phyloP scores from a whole-genome alignment of 2,797 vertebrate species.

The Lepilemur ruficaudatus region DNA sequence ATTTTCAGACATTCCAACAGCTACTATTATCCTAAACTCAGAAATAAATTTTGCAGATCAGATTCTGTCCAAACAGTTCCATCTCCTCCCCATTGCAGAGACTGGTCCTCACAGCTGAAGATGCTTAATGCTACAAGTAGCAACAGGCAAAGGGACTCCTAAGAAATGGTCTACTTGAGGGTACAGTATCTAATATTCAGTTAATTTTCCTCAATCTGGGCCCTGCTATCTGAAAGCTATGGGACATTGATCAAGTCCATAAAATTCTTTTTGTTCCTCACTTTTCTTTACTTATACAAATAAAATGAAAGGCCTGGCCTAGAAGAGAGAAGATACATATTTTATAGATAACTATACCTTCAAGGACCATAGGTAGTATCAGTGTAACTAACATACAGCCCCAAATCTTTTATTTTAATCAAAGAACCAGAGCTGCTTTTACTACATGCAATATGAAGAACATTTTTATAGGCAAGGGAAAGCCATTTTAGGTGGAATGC shows the following conservation, averaged over 20 bases:
- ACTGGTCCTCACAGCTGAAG: neutral
- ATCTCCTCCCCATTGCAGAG: rapidly evolving
- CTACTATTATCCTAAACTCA: neutral
- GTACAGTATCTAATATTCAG: neutral
- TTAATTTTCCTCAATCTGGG: neutral
- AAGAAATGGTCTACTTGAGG: neutral
- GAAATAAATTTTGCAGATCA: neutral
- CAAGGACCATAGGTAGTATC: neutral
- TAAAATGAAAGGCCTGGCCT: conserved; percentile 22
- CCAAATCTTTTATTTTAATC: neutral
- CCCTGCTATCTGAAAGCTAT: neutral
- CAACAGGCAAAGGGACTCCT: neutral
- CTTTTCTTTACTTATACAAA: conserved; percentile 1
- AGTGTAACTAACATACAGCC: neutral
- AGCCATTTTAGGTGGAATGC: neutral
- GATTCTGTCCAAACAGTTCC: neutral
- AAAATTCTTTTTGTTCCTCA: neutral
- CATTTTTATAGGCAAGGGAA: neutral
- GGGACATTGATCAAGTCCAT: neutral
- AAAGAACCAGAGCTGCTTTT: neutral
- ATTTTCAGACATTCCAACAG: neutral
- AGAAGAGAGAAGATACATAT: neutral
- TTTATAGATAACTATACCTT: neutral
- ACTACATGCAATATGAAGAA: neutral
- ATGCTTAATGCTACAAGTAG: neutral